phyloP scores from a whole-genome alignment of 2,888 invertebrate species.

The Sipha maydis region DNA sequence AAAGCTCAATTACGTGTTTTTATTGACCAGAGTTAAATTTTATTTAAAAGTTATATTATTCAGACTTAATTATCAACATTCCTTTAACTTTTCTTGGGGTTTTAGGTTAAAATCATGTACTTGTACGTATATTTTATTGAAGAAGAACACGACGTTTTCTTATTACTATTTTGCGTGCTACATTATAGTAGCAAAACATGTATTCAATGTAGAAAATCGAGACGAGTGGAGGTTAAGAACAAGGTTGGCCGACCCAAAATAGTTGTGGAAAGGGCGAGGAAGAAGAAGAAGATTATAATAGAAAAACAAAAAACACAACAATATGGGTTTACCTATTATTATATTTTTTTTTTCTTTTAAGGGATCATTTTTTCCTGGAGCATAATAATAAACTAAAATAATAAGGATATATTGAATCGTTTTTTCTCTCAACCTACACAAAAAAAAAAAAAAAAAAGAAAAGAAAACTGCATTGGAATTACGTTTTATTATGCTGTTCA shows the following conservation, averaged over 20 bases:
- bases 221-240: no score
- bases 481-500: not conserved
- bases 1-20: no score
- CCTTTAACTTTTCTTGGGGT: not conserved
- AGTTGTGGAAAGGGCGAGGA: no score
- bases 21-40: not conserved
- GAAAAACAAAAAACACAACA: no score
- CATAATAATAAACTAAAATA: not conserved
- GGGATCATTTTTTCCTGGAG: not conserved
- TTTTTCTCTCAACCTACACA: not conserved
- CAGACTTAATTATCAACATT: constrained; percentile 9
- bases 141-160: not conserved
- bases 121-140: not conserved
- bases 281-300: no score
- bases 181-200: not conserved
- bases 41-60: not conserved
- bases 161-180: not conserved
- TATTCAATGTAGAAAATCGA: no score
- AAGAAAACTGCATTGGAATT: not conserved
- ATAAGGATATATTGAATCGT: not conserved
- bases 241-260: no score
- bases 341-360: not conserved
- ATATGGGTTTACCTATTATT: not conserved
- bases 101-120: not conserved
- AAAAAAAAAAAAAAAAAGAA: no score